Base-by-base conservation (phyloP, 2,888 invertebrate species). In the Alviniconcha strummeri region DNA sequence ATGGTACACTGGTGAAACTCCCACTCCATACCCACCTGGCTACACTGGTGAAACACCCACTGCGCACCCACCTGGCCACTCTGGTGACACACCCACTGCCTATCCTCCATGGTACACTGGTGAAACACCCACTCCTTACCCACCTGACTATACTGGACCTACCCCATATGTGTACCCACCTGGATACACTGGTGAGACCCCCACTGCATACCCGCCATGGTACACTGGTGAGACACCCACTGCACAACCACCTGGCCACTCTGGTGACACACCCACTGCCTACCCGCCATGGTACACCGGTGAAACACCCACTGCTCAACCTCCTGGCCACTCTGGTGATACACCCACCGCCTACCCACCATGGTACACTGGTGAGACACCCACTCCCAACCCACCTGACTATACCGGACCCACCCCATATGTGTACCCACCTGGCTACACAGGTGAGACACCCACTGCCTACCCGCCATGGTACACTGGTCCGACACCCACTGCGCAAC, bases 31-130 rank as follows among this genome's bases (percentile, higher is more conserved):
- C n/a, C 69, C 69, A 69, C 69, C 69, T 15, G 9, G 6, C 15
- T 69, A 69, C 69, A 69, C 69, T 69, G 69, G 69, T 17, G 69
- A 69, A 17, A 69, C 69, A 69, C 69, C 69, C 69, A 69, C 69
- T 69, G 69, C 69, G 5, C 15, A 13, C 69, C 69, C 69, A 69
- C 69, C 69, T 5, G 7, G 69, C 11, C 15, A 69, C 69, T 11
- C 69, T 69, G 69, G 69, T 17, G n/a, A 69, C 5, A 69, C 69
- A 69, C 69, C 69, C 69, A 69, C 69, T 69, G 69, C 69, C 13
- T 17, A 69, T 17, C 69, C 69, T 11, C 69, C 69, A 13, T 8
- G 69, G 13, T 17, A 69, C 9, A 69, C 13, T 69, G 69, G 69
- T 17, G 69, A 69, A 17, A 69, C 69, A 69, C 69, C 69, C 9